Percentiles rank a stretch among this genome's conserved stretches.
Evolutionary conservation across 2,888 invertebrate genomes (phyloP).

Genomic region (Hyles lineata): DNA sequence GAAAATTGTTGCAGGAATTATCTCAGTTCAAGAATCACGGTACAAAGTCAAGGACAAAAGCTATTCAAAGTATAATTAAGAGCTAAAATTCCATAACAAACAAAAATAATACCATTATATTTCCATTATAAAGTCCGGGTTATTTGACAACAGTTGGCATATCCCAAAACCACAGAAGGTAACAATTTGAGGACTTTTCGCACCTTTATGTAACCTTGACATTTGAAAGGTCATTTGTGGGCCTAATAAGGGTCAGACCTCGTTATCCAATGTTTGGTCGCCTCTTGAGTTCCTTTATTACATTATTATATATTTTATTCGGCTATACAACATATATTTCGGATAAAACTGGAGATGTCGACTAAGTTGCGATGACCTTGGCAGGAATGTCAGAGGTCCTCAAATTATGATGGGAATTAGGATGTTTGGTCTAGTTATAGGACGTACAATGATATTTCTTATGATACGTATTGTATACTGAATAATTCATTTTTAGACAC

Average conservation of each 20-base stretch:
- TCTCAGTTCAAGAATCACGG: background rate
- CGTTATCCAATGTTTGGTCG: slow-evolving; percentile 10
- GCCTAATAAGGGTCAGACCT: slow-evolving; percentile 19
- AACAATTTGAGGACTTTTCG: background rate
- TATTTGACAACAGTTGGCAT: background rate
- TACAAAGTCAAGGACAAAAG: too few species aligned
- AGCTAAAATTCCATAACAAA: background rate
- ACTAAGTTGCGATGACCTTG: too few species aligned
- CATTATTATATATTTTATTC: background rate
- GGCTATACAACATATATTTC: background rate
- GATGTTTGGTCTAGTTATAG: too few species aligned
- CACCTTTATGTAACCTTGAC: slow-evolving; percentile 6
- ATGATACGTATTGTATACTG: too few species aligned
- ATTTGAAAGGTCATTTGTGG: slow-evolving; percentile 12
- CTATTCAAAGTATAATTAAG: too few species aligned
- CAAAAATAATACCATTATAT: background rate
- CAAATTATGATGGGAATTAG: too few species aligned
- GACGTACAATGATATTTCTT: too few species aligned
- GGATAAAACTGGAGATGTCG: too few species aligned
- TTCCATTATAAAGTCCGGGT: background rate
- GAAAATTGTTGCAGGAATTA: background rate
- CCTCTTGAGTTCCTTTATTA: background rate
- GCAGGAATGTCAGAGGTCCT: too few species aligned
- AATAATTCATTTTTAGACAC: too few species aligned
- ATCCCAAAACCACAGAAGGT: background rate